These are phyloP conservation scores for Drosophila algonquin DNA, from an alignment of 2,888 invertebrate genomes.

Conservation along the genomic window DNA sequence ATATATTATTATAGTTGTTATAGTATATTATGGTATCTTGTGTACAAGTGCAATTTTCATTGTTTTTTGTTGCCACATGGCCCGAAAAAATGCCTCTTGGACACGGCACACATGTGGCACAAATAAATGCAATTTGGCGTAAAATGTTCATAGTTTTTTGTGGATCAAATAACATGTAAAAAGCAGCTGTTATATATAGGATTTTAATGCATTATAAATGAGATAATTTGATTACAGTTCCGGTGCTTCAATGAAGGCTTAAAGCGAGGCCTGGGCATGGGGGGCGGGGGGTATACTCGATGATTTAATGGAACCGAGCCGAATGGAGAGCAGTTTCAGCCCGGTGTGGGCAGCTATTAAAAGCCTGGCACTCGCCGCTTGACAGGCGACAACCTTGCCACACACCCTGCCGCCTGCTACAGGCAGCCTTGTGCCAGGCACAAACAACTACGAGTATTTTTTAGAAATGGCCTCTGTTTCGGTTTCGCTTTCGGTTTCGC, in stretches of 20 bases:
- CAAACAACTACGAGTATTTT: conserved; percentile 56
- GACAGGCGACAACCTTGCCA: conserved; percentile 50
- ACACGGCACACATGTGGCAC: conserved; percentile 30
- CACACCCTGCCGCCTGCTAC: conserved; percentile 12
- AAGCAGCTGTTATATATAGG: conserved; percentile 2
- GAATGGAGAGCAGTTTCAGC: neutral
- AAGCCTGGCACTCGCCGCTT: conserved; percentile 47
- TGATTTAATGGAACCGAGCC: conserved; percentile 29
- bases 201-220: conserved; percentile 21
- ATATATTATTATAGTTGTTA: too few species aligned
- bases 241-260: conserved; percentile 27
- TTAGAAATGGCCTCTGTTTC: conserved; percentile 50
- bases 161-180: conserved; percentile 23
- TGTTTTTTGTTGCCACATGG: neutral
- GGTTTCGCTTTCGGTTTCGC: conserved; percentile 16
- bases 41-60: conserved; percentile 5
- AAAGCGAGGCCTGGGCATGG: too few species aligned
- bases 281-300: conserved; percentile 26
- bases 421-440: conserved; percentile 64
- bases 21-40: too few species aligned
- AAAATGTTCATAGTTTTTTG: conserved; percentile 18
- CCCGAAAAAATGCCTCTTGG: neutral
- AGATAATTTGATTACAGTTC: conserved; percentile 6
- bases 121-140: conserved; percentile 35
- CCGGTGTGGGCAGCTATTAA: conserved; percentile 38